Conservation (phyloP, 2,113 vertebrate genomes). For the Emydocephalus ijimae region DNA sequence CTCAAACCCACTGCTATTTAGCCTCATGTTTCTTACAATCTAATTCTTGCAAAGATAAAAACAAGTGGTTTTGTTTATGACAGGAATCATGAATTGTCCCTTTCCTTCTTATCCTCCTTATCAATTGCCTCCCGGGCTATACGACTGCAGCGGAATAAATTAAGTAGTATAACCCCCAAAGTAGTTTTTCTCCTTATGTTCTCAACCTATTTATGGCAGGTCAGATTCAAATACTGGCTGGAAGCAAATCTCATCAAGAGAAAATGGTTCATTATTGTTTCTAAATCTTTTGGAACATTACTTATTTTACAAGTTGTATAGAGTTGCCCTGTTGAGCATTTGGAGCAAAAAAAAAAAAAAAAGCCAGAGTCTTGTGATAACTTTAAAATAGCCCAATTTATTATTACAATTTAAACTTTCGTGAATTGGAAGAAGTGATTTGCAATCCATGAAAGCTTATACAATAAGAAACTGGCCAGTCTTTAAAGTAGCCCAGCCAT, state of each 20-base stretch:
- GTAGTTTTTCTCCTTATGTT: background rate
- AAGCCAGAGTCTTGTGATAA: background rate
- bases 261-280: background rate
- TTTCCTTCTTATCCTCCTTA: background rate
- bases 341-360: background rate
- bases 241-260: background rate
- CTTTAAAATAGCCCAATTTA: background rate
- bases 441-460: background rate
- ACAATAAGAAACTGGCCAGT: background rate
- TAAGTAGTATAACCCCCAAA: background rate
- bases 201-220: background rate
- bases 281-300: background rate
- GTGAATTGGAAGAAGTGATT: background rate
- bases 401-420: background rate
- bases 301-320: background rate
- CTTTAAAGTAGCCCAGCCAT: background rate
- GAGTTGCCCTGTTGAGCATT: background rate
- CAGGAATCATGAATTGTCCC: background rate
- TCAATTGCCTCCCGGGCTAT: background rate
- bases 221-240: background rate
- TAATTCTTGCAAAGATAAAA: background rate
- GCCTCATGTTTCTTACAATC: background rate
- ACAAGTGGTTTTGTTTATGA: background rate
- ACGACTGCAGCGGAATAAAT: background rate
- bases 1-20: background rate